Base-by-base conservation (phyloP, 1,140 invertebrate genomes). In the Callitettix versicolor region DNA sequence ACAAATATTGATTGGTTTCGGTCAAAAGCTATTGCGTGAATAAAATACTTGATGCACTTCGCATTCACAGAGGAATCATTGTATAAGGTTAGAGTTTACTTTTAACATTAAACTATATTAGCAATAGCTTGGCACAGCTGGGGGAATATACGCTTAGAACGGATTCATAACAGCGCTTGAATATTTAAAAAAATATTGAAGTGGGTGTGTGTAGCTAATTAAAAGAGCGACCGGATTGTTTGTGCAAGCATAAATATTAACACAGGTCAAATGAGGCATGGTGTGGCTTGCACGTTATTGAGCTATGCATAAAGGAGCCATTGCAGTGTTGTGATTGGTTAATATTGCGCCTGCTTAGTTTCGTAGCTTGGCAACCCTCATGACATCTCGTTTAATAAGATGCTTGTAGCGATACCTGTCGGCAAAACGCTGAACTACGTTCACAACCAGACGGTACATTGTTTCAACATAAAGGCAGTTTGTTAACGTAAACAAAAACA, bases 211-310 rank as follows among this genome's bases (percentile, higher is more conserved):
- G 47, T 21, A 26, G 47, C 47, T 55, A 55, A 55, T 55, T 55
- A 55, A 48, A 55, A 21, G 53, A 55, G 40, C 24, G 51, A 24
- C 24, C 24, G 33, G 54, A 55, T 55, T 55, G 54, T 55, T 55
- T 55, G 54, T 48, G 22, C 42, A 49, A 43, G 36, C 47, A 55
- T 55, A 55, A 55, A 55, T 55, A 55, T 55, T 55, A 55, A 55
- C 54, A 55, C 46, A 36, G 54, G 54, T 55, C 54, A 55, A 55
- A 55, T 55, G 54, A 55, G 54, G 54, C 54, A 55, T 55, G 54
- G 48, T 51, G 48, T 51, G 48, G 26, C 26, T 30, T 30, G 26
- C 26, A 30, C 21, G 54, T 33, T 55, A 55, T 55, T 55, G 54
- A 55, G 54, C 43, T 34, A 34, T 17, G 34, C 24, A 51, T 51